Base-by-base conservation (phyloP, 2,888 invertebrate species). In the Abrostola triplasia region DNA sequence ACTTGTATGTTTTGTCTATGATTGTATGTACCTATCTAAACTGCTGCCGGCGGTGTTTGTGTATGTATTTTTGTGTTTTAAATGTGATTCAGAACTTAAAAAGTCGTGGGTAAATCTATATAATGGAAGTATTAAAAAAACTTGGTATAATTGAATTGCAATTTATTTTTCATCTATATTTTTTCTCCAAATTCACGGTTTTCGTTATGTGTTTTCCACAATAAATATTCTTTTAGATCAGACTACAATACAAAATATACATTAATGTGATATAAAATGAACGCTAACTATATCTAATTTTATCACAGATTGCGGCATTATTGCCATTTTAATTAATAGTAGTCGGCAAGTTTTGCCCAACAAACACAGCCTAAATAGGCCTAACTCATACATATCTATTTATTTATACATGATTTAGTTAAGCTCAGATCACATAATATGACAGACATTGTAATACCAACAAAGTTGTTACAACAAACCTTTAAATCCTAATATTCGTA, bases 251-350 rank as follows among this genome's bases (percentile, higher is more conserved):
- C 88, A 92, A 88, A 89, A 91, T 91, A 87, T 92, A 91, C 90
- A 91, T 83, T 84, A 78, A 85, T 86, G 84, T 83, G 83, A 86
- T 82, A 82, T 84, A 87, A 90, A 86, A 85, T 81, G 76, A 87
- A 85, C 80, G 81, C 81, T 84, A 85, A 85, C 85, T 91, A 89
- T 63, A 86, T 73, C 92, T 93, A 93, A 87, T 85, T 86, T 91
- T 94, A 94, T 94, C 94, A 94, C 94, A 94, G 94, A 92, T 93
- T 84, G 84, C 81, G 93, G 93, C 94, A 89, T 70, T 82, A 78
- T 76, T 87, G 92, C 93, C 93, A 82, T 86, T 85, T 80, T 87
- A 87, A 87, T 84, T 86, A 87, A 87, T 90, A 91, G 88, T 91
- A 87, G 82, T 84, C 77, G 90, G 91, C 92, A 90, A 88, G 81